Evolutionary conservation across 2,113 vertebrate genomes (phyloP).

Genomic region (Acrocephalus arundinaceus): DNA sequence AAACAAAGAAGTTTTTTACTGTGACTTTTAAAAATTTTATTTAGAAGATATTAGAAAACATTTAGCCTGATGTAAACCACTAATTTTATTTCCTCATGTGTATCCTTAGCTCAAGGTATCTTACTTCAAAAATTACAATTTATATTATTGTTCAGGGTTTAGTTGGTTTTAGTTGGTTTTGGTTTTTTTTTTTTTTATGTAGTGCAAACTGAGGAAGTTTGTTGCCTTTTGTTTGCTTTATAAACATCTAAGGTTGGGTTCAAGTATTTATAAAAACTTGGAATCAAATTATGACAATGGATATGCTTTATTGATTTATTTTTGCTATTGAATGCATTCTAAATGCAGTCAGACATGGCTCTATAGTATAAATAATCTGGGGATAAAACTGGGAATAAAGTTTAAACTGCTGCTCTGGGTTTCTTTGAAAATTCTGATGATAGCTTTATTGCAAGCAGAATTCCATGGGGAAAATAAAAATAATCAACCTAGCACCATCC

Average conservation of each 20-base stretch:
- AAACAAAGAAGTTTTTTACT: background rate
- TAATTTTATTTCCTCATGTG: background rate
- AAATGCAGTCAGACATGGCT: background rate
- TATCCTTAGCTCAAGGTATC: background rate
- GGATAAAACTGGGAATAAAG: background rate
- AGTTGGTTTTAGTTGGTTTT: background rate
- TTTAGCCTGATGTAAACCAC: rapidly evolving
- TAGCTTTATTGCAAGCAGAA: constrained; percentile 54
- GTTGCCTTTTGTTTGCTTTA: background rate
- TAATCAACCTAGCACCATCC: background rate
- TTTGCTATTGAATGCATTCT: background rate
- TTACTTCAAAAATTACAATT: background rate
- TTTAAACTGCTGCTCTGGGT: background rate
- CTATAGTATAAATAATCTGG: background rate
- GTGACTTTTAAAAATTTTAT: background rate
- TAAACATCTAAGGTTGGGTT: background rate
- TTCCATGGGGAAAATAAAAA: background rate
- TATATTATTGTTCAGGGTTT: rapidly evolving
- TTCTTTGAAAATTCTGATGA: constrained; percentile 33
- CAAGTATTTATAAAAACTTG: background rate
- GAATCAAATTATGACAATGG: background rate
- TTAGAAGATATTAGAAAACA: background rate
- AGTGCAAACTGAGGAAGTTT: background rate
- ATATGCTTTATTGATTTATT: background rate
- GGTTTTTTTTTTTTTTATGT: background rate